Conservation (phyloP, 2,113 vertebrate genomes). For the Gavialis gangeticus region DNA sequence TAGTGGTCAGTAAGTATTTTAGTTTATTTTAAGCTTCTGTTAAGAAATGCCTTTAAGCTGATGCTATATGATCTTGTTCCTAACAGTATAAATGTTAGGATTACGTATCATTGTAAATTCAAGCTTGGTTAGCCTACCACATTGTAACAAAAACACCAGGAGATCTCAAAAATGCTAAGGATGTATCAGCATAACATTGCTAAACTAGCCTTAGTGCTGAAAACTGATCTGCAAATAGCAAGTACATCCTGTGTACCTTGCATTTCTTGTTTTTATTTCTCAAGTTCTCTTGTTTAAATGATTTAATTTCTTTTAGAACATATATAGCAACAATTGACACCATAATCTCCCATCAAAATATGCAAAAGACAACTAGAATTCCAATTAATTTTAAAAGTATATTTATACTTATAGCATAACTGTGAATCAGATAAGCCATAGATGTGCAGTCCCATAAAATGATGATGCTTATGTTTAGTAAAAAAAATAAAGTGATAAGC, state of each 20-base stretch:
- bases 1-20: not conserved
- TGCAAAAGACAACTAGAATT: not conserved
- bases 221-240: not conserved
- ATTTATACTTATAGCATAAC: not conserved
- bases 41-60: not conserved
- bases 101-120: not conserved
- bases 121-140: not conserved
- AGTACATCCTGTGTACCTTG: not conserved
- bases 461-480: not conserved
- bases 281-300: not conserved
- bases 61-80: not conserved
- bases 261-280: not conserved
- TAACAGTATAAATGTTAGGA: not conserved
- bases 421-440: not conserved
- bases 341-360: not conserved
- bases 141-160: not conserved
- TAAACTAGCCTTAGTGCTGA: not conserved
- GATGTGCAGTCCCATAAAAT: not conserved
- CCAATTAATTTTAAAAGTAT: not conserved
- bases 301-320: not conserved
- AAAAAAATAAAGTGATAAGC: not conserved
- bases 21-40: not conserved
- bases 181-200: not conserved
- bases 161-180: not conserved
- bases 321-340: accelerated